Percentiles rank a stretch among this genome's conserved stretches.
Evolutionary conservation across 2,113 vertebrate species (phyloP).

Genomic region (Notiomystis cincta): DNA sequence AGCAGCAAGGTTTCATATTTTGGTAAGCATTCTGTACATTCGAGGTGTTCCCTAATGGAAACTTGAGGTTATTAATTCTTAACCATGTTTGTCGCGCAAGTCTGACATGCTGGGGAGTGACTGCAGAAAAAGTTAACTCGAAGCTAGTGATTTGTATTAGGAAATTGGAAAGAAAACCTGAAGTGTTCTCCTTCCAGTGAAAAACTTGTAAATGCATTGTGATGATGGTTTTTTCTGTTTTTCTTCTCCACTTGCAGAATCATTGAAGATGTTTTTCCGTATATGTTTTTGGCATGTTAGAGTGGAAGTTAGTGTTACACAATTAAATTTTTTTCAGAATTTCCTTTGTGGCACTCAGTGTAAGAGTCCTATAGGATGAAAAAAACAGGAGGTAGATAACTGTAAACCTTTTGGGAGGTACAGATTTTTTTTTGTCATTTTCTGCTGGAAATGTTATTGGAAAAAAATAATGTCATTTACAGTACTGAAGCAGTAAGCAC

Average conservation of each 20-base stretch:
- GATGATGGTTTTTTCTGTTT: rapidly evolving
- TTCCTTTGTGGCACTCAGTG: not conserved
- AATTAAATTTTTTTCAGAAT: not conserved
- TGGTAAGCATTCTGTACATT: not conserved
- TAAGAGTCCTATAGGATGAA: not conserved
- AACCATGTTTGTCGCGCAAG: not conserved
- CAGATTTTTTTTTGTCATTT: not conserved
- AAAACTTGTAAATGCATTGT: not conserved
- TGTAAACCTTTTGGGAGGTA: not conserved
- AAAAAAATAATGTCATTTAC: not conserved
- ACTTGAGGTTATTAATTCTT: not conserved
- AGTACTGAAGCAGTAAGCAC: not conserved
- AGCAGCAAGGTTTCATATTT: not conserved
- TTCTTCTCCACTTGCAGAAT: not conserved
- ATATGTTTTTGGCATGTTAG: not conserved
- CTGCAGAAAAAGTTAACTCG: not conserved
- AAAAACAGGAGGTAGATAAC: not conserved
- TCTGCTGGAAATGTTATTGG: not conserved
- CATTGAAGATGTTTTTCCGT: not conserved
- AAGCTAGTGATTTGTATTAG: not conserved
- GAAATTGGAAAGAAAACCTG: not conserved
- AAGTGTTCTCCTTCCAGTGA: not conserved
- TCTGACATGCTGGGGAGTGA: not conserved
- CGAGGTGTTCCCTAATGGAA: not conserved
- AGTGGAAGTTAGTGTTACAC: not conserved